A percentile compares a stretch with the other conserved stretches of the same genome.
Evolutionary conservation across 2,888 invertebrate species (phyloP).

Genomic region (Epirrhoe alternata): DNA sequence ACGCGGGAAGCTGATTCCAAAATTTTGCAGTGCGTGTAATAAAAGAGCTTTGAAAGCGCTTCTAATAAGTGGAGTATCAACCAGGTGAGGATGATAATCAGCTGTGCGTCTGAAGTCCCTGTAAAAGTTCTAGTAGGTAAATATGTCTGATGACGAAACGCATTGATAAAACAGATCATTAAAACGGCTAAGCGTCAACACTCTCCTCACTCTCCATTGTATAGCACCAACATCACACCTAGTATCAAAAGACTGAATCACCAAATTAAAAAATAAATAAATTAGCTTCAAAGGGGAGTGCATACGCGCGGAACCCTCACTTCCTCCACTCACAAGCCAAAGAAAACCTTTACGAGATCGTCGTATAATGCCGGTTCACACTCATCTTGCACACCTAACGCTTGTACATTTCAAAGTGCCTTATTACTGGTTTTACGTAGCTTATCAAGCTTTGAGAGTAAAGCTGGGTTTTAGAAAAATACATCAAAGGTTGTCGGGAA

Average conservation of each 20-base stretch:
- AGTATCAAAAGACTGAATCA: conserved; percentile 36
- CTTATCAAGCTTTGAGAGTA: conserved; percentile 78
- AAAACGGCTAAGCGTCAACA: not conserved
- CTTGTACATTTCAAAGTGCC: conserved; percentile 69
- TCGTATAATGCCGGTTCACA: conserved; percentile 60
- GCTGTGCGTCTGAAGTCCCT: too few relatives aligned
- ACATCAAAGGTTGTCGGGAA: conserved; percentile 78
- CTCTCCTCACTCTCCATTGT: not conserved
- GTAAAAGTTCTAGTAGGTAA: too few relatives aligned
- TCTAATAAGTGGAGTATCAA: too few relatives aligned
- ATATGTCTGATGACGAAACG: not conserved
- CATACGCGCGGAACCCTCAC: conserved; percentile 39
- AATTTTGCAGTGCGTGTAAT: too few relatives aligned
- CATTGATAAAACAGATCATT: not conserved
- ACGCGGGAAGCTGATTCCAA: too few relatives aligned
- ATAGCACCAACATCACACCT: conserved; percentile 28
- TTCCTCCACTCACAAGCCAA: conserved; percentile 49
- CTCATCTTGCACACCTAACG: conserved; percentile 72
- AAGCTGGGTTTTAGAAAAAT: conserved; percentile 70
- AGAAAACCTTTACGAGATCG: conserved; percentile 62
- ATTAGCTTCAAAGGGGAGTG: conserved; percentile 53
- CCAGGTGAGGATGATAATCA: too few relatives aligned
- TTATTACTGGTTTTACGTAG: conserved; percentile 77
- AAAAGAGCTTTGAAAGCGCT: too few relatives aligned
- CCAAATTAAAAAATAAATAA: conserved; percentile 48